Evolutionary conservation across 1,140 invertebrate genomes (phyloP), one percentile per base, ranked within the genome.

Genomic region (Drosophila simulans): DNA sequence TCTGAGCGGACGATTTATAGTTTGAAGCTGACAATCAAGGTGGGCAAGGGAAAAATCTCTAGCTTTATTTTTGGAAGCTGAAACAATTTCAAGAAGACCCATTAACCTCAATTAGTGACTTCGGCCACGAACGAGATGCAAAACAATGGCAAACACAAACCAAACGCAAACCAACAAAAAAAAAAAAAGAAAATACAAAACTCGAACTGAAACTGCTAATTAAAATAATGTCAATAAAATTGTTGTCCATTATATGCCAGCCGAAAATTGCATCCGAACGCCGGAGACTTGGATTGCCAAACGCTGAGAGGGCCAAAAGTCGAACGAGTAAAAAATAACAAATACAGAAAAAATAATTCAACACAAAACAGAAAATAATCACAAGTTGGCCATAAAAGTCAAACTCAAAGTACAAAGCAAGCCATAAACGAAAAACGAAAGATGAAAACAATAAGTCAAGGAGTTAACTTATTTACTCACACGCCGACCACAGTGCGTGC

Each of bases 171-270:
- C 2, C 4, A 46, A 55, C n/a, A 13, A 12, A 20, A 31, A 13
- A 20, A 31, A 13, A 10, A 2, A 31, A 31, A 31, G 7, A 31
- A 31, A 31, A 31, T 3, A 31, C 8, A 35, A 35, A 64, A 35
- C 48, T 43, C n/a, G 46, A 72, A 58, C 68, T 56, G 40, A 56
- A 77, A 83, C 77, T 89, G 84, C 84, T 84, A 89, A 89, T 89
- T 89, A 89, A 89, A 89, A 89, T 89, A 89, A 89, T 89, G 84
- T 90, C 84, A 89, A 89, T 89, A 89, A 89, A 89, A 89, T 89
- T 89, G 84, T 89, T 88, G 84, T 89, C 85, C 84, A 89, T 89
- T 89, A 89, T 89, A 77, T 62, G 79, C 77, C 69, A 70, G 65
- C 72, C 69, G 77, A 89, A 89, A 89, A 89, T 84, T 88, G 84